phyloP scores from a whole-genome alignment of 2,888 invertebrate species.

The Drosophila phalerata region DNA sequence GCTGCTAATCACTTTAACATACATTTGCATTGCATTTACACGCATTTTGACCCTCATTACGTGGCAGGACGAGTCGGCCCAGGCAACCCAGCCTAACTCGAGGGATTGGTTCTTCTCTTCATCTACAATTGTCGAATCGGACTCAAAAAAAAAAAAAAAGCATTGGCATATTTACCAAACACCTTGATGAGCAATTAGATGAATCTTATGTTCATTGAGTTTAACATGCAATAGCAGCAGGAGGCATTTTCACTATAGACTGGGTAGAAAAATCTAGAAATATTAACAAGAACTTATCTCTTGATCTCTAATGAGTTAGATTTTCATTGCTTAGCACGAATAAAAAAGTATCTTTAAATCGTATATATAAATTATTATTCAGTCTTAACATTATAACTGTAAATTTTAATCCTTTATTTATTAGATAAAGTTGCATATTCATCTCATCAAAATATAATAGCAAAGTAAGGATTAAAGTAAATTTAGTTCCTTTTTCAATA shows the following conservation, averaged over 20 bases:
- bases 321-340: too few species aligned
- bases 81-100: slow-evolving; percentile 35
- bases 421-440: too few species aligned
- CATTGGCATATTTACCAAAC: slow-evolving; percentile 56
- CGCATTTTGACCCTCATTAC: slow-evolving; percentile 82
- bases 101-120: slow-evolving; percentile 57
- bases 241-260: neutral
- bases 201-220: slow-evolving; percentile 34
- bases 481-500: too few species aligned
- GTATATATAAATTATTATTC: too few species aligned
- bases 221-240: slow-evolving; percentile 1
- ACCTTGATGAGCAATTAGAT: slow-evolving; percentile 57
- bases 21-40: slow-evolving; percentile 83
- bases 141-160: slow-evolving; percentile 8
- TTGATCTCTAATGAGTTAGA: neutral
- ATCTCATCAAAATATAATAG: too few species aligned
- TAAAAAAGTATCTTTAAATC: too few species aligned
- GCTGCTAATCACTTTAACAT: slow-evolving; percentile 83
- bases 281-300: neutral
- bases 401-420: too few species aligned
- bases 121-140: slow-evolving; percentile 35
- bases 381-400: too few species aligned
- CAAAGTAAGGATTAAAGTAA: too few species aligned
- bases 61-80: slow-evolving; percentile 21
- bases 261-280: neutral